Percentiles rank a stretch among this genome's conserved stretches.
Conservation (phyloP, 2,888 invertebrate species). For the Dryomyza anilis region DNA sequence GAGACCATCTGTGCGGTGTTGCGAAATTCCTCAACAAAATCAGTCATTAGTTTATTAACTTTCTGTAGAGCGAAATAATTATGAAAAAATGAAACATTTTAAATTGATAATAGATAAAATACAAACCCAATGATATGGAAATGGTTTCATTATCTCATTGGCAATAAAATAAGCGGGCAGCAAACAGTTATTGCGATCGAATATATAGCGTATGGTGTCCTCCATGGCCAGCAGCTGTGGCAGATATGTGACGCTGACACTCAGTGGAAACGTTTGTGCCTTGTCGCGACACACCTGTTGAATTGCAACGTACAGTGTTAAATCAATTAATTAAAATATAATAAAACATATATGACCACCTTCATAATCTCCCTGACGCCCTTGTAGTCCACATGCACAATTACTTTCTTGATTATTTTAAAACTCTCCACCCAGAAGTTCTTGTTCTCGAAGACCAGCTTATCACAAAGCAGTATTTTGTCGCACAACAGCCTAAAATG, state of each 20-base stretch:
- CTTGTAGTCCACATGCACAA: slow-evolving; percentile 93
- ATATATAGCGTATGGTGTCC: slow-evolving; percentile 84
- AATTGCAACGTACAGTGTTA: no score
- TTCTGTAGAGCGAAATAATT: slow-evolving; percentile 65
- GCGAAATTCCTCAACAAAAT: slow-evolving; percentile 91
- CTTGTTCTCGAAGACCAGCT: slow-evolving; percentile 78
- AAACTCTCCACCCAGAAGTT: slow-evolving; percentile 93
- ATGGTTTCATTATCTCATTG: slow-evolving; percentile 86
- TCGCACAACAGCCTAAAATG: slow-evolving; percentile 79
- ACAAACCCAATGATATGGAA: slow-evolving; percentile 81
- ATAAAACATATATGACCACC: slow-evolving; percentile 57
- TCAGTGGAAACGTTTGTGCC: slow-evolving; percentile 78
- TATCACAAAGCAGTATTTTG: slow-evolving; percentile 80
- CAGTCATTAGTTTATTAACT: slow-evolving; percentile 81
- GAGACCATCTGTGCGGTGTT: slow-evolving; percentile 96
- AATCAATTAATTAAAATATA: background rate
- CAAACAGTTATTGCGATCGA: slow-evolving; percentile 89
- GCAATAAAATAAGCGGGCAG: slow-evolving; percentile 94
- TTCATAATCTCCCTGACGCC: slow-evolving; percentile 93
- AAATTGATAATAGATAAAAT: no score
- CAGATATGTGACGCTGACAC: slow-evolving; percentile 78
- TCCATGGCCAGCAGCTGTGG: slow-evolving; percentile 82
- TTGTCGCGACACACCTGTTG: slow-evolving; percentile 86
- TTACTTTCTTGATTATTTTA: slow-evolving; percentile 79
- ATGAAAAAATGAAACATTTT: background rate